A percentile compares a stretch with the other conserved stretches of the same genome.
These are phyloP conservation scores for Xylota sylvarum DNA, from an alignment of 2,888 invertebrate genomes.

Conservation along the genomic window DNA sequence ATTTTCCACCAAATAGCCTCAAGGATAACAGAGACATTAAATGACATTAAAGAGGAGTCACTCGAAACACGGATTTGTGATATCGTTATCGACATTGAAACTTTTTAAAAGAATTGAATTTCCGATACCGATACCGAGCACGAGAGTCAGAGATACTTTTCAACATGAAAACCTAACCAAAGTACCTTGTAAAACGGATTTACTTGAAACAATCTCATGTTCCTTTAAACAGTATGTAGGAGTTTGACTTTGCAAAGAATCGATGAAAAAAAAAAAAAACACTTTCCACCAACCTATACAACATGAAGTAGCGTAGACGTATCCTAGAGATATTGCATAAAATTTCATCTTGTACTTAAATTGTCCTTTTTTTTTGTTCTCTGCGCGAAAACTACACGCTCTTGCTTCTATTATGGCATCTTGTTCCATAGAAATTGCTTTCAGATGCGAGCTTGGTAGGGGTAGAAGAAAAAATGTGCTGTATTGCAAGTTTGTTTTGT, in stretches of 20 bases:
- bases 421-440: constrained; percentile 36
- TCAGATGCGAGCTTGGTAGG: background rate
- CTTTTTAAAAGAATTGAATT: constrained; percentile 16
- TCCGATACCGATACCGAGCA: background rate
- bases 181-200: constrained; percentile 5
- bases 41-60: constrained; percentile 12
- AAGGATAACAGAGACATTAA: background rate
- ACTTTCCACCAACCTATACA: background rate
- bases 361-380: background rate
- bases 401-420: constrained; percentile 8
- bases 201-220: constrained; percentile 17
- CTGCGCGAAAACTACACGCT: background rate
- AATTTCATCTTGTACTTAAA: constrained; percentile 20
- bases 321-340: constrained; percentile 17
- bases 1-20: background rate
- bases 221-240: background rate
- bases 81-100: constrained; percentile 23
- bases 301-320: background rate
- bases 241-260: constrained; percentile 12
- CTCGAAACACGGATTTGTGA: constrained; percentile 19
- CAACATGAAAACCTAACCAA: constrained; percentile 10
- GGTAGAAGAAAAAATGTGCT: too few species aligned
- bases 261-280: background rate
- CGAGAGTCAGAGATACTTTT: background rate
- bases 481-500: background rate